These are phyloP conservation scores for Salarias fasciatus DNA, from an alignment of 2,797 vertebrate species.

Conservation along the genomic window DNA sequence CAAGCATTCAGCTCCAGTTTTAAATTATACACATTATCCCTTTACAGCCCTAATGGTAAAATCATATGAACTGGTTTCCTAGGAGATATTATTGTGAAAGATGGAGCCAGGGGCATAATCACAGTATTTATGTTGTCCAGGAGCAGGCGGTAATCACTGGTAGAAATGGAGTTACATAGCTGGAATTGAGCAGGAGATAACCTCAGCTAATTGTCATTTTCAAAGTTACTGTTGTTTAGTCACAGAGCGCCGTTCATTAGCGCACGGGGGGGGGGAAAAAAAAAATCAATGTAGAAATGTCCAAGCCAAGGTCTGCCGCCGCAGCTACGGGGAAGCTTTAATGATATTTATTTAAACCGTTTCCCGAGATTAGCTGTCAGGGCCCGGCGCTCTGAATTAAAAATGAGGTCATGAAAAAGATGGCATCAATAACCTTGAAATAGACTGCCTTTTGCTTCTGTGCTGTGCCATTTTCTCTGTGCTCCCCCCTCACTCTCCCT, in stretches of 20 bases:
- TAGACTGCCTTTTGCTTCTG: conserved; percentile 81
- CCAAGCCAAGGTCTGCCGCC: conserved; percentile 71
- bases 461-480: conserved; percentile 75
- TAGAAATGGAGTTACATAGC: conserved; percentile 67
- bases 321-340: conserved; percentile 76
- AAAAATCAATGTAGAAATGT: conserved; percentile 76
- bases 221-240: conserved; percentile 71
- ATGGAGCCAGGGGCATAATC: conserved; percentile 70
- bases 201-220: conserved; percentile 77
- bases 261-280: conserved; percentile 22
- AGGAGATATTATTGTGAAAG: conserved; percentile 79
- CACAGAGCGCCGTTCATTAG: conserved; percentile 66
- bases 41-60: conserved; percentile 69
- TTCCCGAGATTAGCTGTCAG: conserved; percentile 83
- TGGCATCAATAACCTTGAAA: conserved; percentile 85
- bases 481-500: conserved; percentile 16
- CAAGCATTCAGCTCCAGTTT: conserved; percentile 61
- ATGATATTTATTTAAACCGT: conserved; percentile 85
- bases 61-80: conserved; percentile 77
- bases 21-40: conserved; percentile 75
- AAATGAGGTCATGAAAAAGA: conserved; percentile 85
- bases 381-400: conserved; percentile 80
- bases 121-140: conserved; percentile 75
- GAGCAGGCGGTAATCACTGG: conserved; percentile 68
- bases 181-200: conserved; percentile 71